Evolutionary conservation across 2,888 invertebrate species (phyloP).

Genomic region (Hoplodrina blanda): DNA sequence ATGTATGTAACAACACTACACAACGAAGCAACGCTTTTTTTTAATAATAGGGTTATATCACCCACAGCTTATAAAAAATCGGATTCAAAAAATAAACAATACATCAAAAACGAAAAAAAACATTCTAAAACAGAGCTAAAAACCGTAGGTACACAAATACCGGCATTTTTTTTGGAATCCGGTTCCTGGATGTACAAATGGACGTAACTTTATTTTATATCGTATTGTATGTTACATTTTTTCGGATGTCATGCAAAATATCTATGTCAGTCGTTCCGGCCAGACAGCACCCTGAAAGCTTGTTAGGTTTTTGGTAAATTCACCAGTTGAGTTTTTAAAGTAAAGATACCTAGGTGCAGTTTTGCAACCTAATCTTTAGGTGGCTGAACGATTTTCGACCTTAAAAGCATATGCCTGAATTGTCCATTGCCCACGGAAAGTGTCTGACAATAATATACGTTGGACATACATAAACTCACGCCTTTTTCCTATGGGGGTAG

Average conservation of each 20-base stretch:
- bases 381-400: no score
- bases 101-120: background rate
- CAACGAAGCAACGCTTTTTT: no score
- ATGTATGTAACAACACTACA: no score
- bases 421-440: no score
- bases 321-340: background rate
- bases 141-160: background rate
- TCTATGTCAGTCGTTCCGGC: slow-evolving; percentile 7
- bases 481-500: no score
- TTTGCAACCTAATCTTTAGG: no score
- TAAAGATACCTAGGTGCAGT: background rate
- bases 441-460: no score
- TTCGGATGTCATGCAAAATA: background rate
- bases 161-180: background rate
- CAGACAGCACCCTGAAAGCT: slow-evolving; percentile 9
- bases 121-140: background rate
- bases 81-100: background rate
- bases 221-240: slow-evolving; percentile 6
- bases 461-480: no score
- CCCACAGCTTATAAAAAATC: background rate
- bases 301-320: background rate
- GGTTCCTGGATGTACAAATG: background rate
- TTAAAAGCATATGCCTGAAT: no score
- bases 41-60: no score
- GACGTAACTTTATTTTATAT: background rate